These are phyloP conservation scores for Tanypteryx hageni DNA, from an alignment of 2,888 invertebrate genomes.

Conservation along the genomic window DNA sequence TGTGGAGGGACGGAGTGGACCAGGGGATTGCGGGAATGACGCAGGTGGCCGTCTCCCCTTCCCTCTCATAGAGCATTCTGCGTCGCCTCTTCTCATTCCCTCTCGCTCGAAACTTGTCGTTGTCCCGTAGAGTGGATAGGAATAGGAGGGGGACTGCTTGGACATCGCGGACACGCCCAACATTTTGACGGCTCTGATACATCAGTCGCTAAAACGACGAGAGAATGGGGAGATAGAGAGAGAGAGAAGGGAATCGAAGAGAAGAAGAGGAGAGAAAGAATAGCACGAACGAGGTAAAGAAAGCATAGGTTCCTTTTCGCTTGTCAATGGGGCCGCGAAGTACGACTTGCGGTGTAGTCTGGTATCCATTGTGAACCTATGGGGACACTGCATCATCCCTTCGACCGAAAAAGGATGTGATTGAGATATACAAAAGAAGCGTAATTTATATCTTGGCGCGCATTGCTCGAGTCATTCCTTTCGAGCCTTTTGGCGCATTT, in stretches of 20 bases:
- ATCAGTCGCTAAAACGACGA: neutral
- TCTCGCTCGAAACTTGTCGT: neutral
- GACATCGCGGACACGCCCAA: conserved; percentile 26
- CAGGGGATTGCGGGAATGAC: neutral
- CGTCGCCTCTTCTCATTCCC: neutral
- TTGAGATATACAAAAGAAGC: neutral
- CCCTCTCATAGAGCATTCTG: conserved; percentile 13
- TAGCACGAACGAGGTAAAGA: neutral
- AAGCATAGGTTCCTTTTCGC: neutral
- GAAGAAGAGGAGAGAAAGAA: neutral
- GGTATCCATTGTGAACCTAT: neutral
- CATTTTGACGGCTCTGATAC: conserved; percentile 28
- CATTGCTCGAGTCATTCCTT: neutral
- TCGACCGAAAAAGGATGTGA: neutral
- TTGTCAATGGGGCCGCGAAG: neutral
- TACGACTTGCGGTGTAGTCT: neutral
- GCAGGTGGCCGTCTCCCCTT: conserved; percentile 2
- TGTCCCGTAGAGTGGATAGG: neutral
- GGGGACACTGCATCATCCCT: conserved; percentile 6
- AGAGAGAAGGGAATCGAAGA: neutral
- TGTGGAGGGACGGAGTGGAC: neutral
- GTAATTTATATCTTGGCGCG: neutral
- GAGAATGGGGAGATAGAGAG: neutral
- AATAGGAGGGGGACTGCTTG: neutral
- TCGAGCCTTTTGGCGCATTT: neutral